phyloP scores from a whole-genome alignment of 2,797 vertebrate genomes.

The Syndactyla subalaris region DNA sequence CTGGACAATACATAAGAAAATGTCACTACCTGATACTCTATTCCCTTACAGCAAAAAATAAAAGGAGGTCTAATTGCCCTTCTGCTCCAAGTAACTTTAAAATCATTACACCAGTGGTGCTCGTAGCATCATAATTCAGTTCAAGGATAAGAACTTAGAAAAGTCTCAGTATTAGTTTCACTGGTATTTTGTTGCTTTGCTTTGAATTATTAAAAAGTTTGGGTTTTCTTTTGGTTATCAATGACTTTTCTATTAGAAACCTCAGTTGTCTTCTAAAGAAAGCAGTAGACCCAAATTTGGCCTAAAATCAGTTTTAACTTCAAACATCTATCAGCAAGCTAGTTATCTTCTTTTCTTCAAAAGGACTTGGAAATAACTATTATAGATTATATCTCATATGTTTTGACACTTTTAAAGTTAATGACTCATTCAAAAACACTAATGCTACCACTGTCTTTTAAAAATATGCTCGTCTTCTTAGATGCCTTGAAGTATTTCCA shows the following conservation, averaged over 20 bases:
- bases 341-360: neutral
- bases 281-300: neutral
- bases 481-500: neutral
- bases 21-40: neutral
- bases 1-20: neutral
- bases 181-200: rapidly evolving
- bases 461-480: neutral
- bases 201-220: neutral
- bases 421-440: neutral
- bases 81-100: neutral
- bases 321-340: neutral
- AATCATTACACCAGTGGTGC: neutral
- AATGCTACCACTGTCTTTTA: neutral
- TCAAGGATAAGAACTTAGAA: neutral
- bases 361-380: neutral
- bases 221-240: neutral
- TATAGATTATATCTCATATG: neutral
- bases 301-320: neutral
- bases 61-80: neutral
- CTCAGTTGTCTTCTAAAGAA: neutral
- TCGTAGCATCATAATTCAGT: neutral
- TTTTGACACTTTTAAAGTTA: neutral
- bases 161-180: neutral
- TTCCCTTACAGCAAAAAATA: neutral
- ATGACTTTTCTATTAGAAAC: neutral